A percentile compares a stretch with the other conserved stretches of the same genome.
Conservation (phyloP, 2,888 invertebrate species). For the Leptinotarsa juncta region DNA sequence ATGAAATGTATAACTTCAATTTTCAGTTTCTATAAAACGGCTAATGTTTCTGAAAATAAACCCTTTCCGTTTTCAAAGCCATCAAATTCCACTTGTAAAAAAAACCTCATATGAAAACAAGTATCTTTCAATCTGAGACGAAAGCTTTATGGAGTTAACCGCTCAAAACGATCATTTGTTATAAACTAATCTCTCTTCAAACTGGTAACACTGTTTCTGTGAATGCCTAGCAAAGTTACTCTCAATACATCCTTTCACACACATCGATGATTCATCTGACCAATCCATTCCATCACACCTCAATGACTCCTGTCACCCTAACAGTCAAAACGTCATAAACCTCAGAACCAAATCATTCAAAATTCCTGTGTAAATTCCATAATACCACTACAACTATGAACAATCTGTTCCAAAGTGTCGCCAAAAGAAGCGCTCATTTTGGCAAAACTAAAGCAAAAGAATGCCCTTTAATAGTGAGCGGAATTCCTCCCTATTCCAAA, state of each 20-base stretch:
- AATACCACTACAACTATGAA: not conserved
- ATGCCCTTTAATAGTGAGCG: constrained; percentile 12
- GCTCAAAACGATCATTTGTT: too few species aligned
- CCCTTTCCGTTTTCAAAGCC: too few species aligned
- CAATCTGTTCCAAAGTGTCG: not conserved
- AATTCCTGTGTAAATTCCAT: constrained; percentile 13
- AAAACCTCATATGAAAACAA: too few species aligned
- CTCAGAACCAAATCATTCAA: not conserved
- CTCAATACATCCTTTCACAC: not conserved
- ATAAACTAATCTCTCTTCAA: too few species aligned
- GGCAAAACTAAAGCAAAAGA: not conserved
- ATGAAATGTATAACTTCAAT: too few species aligned
- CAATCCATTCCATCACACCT: not conserved
- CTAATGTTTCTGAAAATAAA: too few species aligned
- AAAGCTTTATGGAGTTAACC: too few species aligned
- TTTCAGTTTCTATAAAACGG: too few species aligned
- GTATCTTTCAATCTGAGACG: too few species aligned
- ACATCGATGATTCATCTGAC: not conserved
- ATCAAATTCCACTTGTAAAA: too few species aligned
- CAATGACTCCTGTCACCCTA: not conserved
- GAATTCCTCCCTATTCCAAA: constrained; percentile 29
- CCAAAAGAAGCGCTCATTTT: not conserved
- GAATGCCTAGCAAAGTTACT: too few species aligned
- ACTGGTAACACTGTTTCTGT: too few species aligned
- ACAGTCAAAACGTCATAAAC: constrained; percentile 1